These are phyloP conservation scores for Glaucomys volans DNA, from an alignment of 2,113 vertebrate genomes.

Conservation along the genomic window DNA sequence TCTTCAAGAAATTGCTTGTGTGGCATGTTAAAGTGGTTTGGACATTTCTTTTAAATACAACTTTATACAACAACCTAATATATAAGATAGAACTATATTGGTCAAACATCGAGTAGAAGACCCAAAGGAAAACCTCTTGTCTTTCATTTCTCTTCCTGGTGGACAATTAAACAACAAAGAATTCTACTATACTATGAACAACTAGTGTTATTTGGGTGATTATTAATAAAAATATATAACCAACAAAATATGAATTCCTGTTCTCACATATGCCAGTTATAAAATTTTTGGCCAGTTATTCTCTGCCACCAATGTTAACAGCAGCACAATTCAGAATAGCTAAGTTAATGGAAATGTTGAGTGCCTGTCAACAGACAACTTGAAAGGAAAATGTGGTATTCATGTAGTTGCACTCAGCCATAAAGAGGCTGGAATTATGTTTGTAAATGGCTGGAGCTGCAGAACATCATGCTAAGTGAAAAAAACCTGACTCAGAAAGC, in stretches of 20 bases:
- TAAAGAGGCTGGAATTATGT: no score
- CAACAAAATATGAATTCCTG: background rate
- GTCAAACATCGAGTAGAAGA: background rate
- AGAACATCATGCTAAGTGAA: no score
- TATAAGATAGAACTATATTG: background rate
- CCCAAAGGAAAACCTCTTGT: background rate
- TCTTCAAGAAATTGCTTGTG: background rate
- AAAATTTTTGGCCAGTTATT: background rate
- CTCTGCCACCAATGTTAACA: background rate
- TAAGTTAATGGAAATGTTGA: no score
- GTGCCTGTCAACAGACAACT: no score
- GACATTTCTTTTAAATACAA: background rate
- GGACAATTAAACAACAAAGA: background rate
- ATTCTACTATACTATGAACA: background rate
- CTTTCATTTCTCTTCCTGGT: background rate
- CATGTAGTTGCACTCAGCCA: no score
- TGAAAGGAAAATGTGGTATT: no score
- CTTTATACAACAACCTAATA: background rate
- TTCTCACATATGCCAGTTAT: background rate
- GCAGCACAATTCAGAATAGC: no score
- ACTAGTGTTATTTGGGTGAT: background rate
- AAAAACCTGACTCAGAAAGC: no score
- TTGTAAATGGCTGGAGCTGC: no score
- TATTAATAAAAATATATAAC: background rate
- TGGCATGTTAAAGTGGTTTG: background rate